A percentile compares a stretch with the other conserved stretches of the same genome.
Evolutionary conservation across 2,113 vertebrate species (phyloP).

Genomic region (Equus przewalskii): DNA sequence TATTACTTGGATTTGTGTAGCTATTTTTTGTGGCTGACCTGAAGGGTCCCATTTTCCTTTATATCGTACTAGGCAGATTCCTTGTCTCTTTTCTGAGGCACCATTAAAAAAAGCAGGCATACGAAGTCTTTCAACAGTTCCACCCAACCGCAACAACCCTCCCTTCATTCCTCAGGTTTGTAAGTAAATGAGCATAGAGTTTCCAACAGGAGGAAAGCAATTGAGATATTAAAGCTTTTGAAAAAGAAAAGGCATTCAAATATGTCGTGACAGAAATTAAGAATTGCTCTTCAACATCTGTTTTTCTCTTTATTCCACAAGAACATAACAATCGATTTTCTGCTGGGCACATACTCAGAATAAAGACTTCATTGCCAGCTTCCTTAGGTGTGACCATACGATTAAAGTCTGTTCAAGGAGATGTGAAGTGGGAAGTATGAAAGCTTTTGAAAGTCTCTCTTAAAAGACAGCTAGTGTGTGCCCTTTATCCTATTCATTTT

Average conservation of each 20-base stretch:
- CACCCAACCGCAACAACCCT: neutral
- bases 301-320: neutral
- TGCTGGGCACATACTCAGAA: neutral
- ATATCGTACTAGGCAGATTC: conserved; percentile 74
- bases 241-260: conserved; percentile 63
- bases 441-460: neutral
- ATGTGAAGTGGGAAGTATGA: neutral
- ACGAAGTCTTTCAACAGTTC: conserved; percentile 73
- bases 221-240: conserved; percentile 79
- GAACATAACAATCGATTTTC: neutral
- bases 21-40: conserved; percentile 71
- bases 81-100: conserved; percentile 76
- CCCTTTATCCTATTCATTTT: neutral
- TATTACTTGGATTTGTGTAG: conserved; percentile 77
- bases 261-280: neutral
- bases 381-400: neutral
- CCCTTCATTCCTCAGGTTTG: conserved; percentile 40
- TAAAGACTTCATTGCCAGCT: neutral
- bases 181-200: conserved; percentile 83
- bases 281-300: neutral
- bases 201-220: conserved; percentile 81
- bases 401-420: neutral
- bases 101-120: conserved; percentile 44
- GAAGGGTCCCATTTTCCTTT: conserved; percentile 80
- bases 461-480: neutral